Evolutionary conservation across 2,113 vertebrate genomes (phyloP), one percentile per base, ranked within the genome.

Genomic region (Daboia siamensis): DNA sequence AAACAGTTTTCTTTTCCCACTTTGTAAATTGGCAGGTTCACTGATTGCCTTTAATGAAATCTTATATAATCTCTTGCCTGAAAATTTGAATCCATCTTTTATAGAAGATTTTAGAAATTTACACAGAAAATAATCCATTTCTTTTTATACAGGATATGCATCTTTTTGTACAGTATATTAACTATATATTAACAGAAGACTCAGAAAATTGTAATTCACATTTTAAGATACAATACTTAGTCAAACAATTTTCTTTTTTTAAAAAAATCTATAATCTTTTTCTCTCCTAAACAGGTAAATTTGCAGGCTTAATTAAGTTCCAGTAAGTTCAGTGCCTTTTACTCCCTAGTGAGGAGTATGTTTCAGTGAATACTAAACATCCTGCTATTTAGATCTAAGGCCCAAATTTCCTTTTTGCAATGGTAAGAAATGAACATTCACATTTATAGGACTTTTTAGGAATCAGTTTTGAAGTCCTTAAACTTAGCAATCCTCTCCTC

Each of bases 31-130:
- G 94, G 95, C 95, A 92, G 92, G 48, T 93, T 94, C 94, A 95
- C 93, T 93, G 94, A 93, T 95, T 95, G 89, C 91, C 87, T 93
- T 20, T 90, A 92, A 26, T 97, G 95, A 97, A 96, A 94, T 95
- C 94, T 95, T 95, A 96, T 95, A 86, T 94, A 94, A 93, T 95
- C 95, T 90, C 94, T 94, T 95, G 3, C 52, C 91, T 94, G 85
- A 24, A 93, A 89, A 94, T 95, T 94, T 56, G 59, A 95, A 95
- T 97, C 96, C 95, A 87, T 95, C 55, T 94, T 86, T 54, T 92
- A 0, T 89, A 91, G 90, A 57, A 26, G 5, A 69, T 69, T n/a
- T 69, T 69, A 69, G 29, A 69, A 69, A n/a, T n/a, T 69, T 69
- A 15, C 1, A 5, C 29, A n/a, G 26, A 69, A 15, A 69, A 69